phyloP scores from a whole-genome alignment of 2,888 invertebrate genomes.

The Prenolepis imparis region DNA sequence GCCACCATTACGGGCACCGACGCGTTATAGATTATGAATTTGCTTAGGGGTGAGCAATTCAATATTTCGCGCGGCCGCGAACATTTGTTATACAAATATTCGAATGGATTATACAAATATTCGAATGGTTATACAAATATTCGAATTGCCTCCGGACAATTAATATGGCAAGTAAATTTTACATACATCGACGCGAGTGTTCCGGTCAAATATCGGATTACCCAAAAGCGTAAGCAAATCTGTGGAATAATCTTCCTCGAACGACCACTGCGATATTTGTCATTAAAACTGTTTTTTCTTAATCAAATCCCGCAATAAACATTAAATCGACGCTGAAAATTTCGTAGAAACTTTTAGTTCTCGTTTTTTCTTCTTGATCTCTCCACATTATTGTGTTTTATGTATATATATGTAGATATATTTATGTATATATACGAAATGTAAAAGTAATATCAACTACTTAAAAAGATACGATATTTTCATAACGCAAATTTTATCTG shows the following conservation, averaged over 20 bases:
- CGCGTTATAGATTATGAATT: slow-evolving; percentile 62
- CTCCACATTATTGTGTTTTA: background rate
- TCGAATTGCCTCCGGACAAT: slow-evolving; percentile 58
- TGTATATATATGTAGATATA: background rate
- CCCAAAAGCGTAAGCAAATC: slow-evolving; percentile 66
- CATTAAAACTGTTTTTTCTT: slow-evolving; percentile 36
- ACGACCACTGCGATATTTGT: slow-evolving; percentile 65
- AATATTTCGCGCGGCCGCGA: slow-evolving; percentile 57
- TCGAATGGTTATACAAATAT: no score
- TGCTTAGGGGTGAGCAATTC: slow-evolving; percentile 55
- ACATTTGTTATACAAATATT: slow-evolving; percentile 70
- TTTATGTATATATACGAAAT: background rate
- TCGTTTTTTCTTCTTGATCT: background rate
- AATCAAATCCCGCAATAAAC: slow-evolving; percentile 15
- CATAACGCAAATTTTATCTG: background rate
- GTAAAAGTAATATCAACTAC: background rate
- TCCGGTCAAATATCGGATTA: slow-evolving; percentile 69
- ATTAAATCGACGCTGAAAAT: background rate
- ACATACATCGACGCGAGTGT: slow-evolving; percentile 60
- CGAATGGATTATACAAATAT: slow-evolving; percentile 69
- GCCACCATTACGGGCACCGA: slow-evolving; percentile 17
- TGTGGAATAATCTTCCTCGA: slow-evolving; percentile 63
- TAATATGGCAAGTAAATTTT: slow-evolving; percentile 70
- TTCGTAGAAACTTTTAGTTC: background rate
- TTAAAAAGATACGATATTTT: background rate